Evolutionary conservation across 2,888 invertebrate species (phyloP).

Genomic region (Boloria selene): DNA sequence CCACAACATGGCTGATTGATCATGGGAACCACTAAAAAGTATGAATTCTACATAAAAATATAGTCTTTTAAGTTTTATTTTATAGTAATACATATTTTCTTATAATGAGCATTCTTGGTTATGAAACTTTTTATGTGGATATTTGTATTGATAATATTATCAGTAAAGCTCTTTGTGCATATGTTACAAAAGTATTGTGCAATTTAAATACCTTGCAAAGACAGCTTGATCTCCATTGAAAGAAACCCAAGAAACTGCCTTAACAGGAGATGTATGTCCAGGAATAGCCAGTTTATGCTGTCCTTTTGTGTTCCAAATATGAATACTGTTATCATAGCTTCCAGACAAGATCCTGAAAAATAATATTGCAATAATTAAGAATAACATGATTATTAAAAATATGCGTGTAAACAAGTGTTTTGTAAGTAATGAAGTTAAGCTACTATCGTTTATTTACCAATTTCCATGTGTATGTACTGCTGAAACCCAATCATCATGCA

Average conservation of each 20-base stretch:
- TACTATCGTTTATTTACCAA: constrained; percentile 75
- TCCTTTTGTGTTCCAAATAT: constrained; percentile 94
- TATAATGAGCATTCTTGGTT: too few relatives aligned
- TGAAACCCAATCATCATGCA: constrained; percentile 99
- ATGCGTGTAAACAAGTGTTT: too few relatives aligned
- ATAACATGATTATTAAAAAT: too few relatives aligned
- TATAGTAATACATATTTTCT: too few relatives aligned
- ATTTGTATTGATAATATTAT: too few relatives aligned
- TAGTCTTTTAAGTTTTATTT: too few relatives aligned
- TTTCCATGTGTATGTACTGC: constrained; percentile 87
- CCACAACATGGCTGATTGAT: constrained; percentile 95
- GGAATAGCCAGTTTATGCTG: constrained; percentile 91
- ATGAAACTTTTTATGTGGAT: too few relatives aligned
- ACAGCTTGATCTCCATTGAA: constrained; percentile 84
- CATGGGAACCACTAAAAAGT: constrained; percentile 89
- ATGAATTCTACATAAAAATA: not conserved
- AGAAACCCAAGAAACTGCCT: constrained; percentile 93
- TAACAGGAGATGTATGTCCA: constrained; percentile 93
- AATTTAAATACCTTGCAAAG: constrained; percentile 84
- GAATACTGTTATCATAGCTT: constrained; percentile 95
- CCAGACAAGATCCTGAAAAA: constrained; percentile 92
- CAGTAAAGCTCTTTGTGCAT: too few relatives aligned
- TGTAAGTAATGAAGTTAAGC: too few relatives aligned
- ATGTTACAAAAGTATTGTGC: too few relatives aligned
- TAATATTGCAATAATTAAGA: not conserved